These are phyloP conservation scores for Loriculus beryllinus DNA, from an alignment of 2,797 vertebrate genomes.

Conservation along the genomic window DNA sequence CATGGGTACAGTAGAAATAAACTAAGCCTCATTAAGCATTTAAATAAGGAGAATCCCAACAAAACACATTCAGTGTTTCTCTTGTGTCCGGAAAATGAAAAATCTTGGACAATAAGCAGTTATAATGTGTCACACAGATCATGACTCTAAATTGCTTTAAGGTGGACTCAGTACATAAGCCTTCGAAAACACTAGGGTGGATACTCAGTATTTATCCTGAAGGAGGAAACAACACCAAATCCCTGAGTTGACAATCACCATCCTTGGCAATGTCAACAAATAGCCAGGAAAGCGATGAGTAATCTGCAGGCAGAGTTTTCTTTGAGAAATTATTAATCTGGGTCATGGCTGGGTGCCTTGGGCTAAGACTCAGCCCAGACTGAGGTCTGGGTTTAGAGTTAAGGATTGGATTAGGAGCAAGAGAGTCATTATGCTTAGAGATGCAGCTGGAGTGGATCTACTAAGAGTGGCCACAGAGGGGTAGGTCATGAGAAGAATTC, in stretches of 20 bases:
- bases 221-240: neutral
- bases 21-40: neutral
- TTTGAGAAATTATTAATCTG: neutral
- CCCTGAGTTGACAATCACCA: neutral
- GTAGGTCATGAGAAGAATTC: neutral
- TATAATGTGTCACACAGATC: neutral
- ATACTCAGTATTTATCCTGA: neutral
- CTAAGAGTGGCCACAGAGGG: neutral
- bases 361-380: neutral
- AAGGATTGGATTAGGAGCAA: neutral
- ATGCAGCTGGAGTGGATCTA: neutral
- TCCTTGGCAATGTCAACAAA: neutral
- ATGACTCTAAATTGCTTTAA: neutral
- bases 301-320: neutral
- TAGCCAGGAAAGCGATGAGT: neutral
- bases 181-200: neutral
- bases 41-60: neutral
- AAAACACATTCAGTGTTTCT: neutral
- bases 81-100: neutral
- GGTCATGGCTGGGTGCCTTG: neutral
- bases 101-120: neutral
- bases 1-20: neutral
- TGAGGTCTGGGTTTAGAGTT: neutral
- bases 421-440: neutral
- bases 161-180: neutral